Base-by-base conservation (phyloP, 2,113 vertebrate species). In the Phocoena phocoena region DNA sequence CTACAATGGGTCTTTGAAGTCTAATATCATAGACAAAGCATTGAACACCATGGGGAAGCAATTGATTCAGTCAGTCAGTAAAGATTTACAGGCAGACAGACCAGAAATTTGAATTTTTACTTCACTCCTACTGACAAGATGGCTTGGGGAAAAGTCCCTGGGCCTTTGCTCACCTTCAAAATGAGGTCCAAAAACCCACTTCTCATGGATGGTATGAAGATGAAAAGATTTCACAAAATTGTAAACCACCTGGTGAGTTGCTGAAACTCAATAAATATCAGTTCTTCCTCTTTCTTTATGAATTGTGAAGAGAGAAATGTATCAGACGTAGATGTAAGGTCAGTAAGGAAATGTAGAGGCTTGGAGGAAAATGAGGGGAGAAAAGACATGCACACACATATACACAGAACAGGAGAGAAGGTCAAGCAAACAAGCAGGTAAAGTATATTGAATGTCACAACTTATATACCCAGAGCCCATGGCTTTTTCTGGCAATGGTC, bases 381-480 rank as follows among this genome's bases (percentile, higher is more conserved):
- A 5, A 47, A 53, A 41, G 11, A 13, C 25, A n/a, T 33, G 38
- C 3, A 58, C 9, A 62, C 13, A 70, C 18, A 15, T 7, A 21
- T 3, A 25, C 17, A 71, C 8, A 44, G 12, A 14, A 15, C 53
- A 15, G 47, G 23, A 41, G 15, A 38, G 25, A n/a, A 23, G 21
- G 12, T 26, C 38, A 58, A 50, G 47, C 15, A 20, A 80, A 55
- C 1, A 17, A 67, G 8, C 50, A 63, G 36, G 7, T 23, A 2
- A 74, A n/a, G 53, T 18, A 1, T 3, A 3, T 18, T 41, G 31
- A 28, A 28, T 0, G 8, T 23, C 23, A 8, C 44, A 25, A 20
- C 25, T 8, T 11, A 15, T 2, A 21, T 5, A 10, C 28, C 33
- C n/a, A 8, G 20, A 11, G 36, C 6, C 44, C 44, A 0, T 15